Evolutionary conservation across 2,113 vertebrate species (phyloP), one percentile per base, ranked within the genome.

Genomic region (Silurus meridionalis): DNA sequence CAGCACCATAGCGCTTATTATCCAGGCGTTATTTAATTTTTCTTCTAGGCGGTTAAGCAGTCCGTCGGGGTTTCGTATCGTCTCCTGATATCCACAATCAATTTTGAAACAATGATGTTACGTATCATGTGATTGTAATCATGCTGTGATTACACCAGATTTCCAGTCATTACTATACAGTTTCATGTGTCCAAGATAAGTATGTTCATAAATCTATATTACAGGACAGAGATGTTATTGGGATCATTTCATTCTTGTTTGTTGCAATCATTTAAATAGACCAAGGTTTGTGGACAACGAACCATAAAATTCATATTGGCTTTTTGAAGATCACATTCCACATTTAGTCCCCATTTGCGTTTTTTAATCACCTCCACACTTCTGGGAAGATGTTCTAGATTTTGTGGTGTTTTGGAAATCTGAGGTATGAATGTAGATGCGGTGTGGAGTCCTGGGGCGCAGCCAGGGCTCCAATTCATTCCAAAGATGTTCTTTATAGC

Each of bases 51-150:
- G 46, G 37, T 17, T 3, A 75, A 75, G 46, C 23, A 66, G 66
- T 66, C n/a, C 46, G 52, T 66, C 4, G 5, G 46, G 61, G 48
- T 53, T 64, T 63, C n/a, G 9, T 64, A 82, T 28, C 46, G 5
- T 53, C 13, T 57, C 61, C n/a, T 82, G 66, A 64, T 63, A 82
- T 66, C 8, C n/a, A 50, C 60, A 50, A 64, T 63, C 13, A 2
- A 82, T 82, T 66, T 66, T 52, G 50, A 21, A 69, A n/a, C 57
- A 83, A 83, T 83, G 63, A 83, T 69, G 69, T 69, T 28, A 69
- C 21, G 17, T 53, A 19, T 67, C 23, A 37, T 25, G 80, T 67
- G 80, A 67, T 67, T 61, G 23, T 53, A 52, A 55, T 69, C 81
- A 28, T 83, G n/a, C 14, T 72, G 69, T 63, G 23, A 84, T 60